Evolutionary conservation across 2,797 vertebrate genomes (phyloP).

Genomic region (Paramormyrops hopkinsi): DNA sequence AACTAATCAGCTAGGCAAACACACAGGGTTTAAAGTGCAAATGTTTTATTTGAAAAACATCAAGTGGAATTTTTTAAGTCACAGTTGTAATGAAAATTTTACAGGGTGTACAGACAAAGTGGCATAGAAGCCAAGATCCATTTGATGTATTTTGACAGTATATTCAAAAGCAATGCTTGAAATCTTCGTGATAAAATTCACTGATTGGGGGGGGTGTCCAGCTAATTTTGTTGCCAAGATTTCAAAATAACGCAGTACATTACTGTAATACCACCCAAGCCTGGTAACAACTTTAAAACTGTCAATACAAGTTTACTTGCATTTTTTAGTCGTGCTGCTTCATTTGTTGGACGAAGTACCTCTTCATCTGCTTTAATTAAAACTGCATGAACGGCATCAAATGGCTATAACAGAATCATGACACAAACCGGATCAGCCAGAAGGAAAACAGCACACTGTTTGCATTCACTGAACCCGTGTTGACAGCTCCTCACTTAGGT

Average conservation of each 20-base stretch:
- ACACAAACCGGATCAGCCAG: background rate
- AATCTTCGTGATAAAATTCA: background rate
- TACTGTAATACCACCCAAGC: background rate
- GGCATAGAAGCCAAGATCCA: background rate
- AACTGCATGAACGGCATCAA: background rate
- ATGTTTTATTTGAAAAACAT: background rate
- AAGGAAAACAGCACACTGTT: background rate
- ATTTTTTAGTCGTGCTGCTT: background rate
- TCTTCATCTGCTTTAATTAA: background rate
- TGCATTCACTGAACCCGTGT: background rate
- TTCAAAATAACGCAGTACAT: background rate
- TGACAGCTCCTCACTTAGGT: background rate
- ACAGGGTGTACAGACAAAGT: background rate
- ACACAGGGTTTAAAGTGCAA: background rate
- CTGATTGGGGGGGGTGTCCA: background rate
- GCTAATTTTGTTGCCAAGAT: background rate
- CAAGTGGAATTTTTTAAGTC: background rate
- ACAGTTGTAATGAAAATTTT: background rate
- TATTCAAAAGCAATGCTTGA: background rate
- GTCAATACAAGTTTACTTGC: background rate
- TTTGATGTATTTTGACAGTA: background rate
- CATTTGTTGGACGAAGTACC: background rate
- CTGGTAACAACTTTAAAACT: background rate
- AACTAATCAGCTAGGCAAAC: background rate
- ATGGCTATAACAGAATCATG: background rate